These are phyloP conservation scores for Antheraea pernyi DNA, from an alignment of 1,140 invertebrate genomes.

Conservation along the genomic window DNA sequence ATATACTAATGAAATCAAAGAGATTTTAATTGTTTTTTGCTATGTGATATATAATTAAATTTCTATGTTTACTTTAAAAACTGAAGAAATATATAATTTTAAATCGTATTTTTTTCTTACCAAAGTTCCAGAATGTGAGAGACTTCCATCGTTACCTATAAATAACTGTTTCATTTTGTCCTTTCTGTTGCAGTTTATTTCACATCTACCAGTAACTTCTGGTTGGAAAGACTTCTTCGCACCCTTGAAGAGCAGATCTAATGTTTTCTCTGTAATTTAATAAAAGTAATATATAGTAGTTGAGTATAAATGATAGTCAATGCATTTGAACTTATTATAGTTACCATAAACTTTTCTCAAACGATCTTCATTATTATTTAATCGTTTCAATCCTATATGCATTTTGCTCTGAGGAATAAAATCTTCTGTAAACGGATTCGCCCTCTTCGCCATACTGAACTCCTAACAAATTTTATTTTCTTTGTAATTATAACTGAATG, in stretches of 20 bases:
- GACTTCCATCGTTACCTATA: constrained; percentile 51
- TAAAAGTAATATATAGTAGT: neutral
- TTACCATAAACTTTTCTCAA: constrained; percentile 64
- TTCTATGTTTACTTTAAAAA: too few relatives aligned
- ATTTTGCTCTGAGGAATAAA: constrained; percentile 63
- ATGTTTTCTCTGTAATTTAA: constrained; percentile 59
- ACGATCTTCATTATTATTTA: constrained; percentile 63
- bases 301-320: neutral
- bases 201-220: constrained; percentile 16
- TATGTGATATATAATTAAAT: too few relatives aligned
- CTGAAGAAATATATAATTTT: neutral
- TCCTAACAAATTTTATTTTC: too few relatives aligned
- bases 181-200: constrained; percentile 28
- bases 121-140: constrained; percentile 44
- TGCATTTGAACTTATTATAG: neutral
- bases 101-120: constrained; percentile 29
- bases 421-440: constrained; percentile 61
- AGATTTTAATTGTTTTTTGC: too few relatives aligned
- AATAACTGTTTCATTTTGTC: constrained; percentile 60
- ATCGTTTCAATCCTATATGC: constrained; percentile 57
- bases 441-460: constrained; percentile 49
- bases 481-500: too few relatives aligned
- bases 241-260: constrained; percentile 55
- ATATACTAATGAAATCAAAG: too few relatives aligned
- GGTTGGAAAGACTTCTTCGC: constrained; percentile 45